phyloP scores from a whole-genome alignment of 1,140 invertebrate species.

The Drosophila malerkotliana region DNA sequence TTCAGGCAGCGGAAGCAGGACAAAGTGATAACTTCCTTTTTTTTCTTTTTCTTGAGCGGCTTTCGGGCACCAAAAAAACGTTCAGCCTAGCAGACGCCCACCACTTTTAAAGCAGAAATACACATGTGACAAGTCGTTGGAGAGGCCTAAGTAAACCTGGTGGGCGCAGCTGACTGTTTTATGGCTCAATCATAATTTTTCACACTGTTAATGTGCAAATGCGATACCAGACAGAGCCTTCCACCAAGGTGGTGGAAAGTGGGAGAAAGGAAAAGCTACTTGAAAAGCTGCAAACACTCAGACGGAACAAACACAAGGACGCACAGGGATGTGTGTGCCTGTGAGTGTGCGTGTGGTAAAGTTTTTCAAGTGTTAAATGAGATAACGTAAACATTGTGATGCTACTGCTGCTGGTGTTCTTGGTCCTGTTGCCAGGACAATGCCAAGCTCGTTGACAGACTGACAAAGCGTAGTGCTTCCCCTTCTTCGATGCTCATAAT shows the following conservation, averaged over 20 bases:
- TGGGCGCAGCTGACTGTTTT: constrained; percentile 75
- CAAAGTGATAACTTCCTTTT: constrained; percentile 69
- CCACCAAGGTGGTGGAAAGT: constrained; percentile 1
- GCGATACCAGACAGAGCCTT: constrained; percentile 37
- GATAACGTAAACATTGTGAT: constrained; percentile 73
- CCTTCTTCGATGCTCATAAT: constrained; percentile 42
- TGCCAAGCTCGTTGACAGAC: constrained; percentile 47
- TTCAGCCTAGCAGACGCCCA: neutral
- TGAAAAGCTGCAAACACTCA: constrained; percentile 37
- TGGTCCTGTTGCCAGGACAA: constrained; percentile 31
- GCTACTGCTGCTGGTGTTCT: constrained; percentile 5
- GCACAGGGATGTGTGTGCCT: too few relatives aligned
- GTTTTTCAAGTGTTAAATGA: constrained; percentile 81
- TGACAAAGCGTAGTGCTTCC: constrained; percentile 26
- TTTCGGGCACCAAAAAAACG: constrained; percentile 8
- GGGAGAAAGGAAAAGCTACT: constrained; percentile 24
- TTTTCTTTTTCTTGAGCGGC: constrained; percentile 11
- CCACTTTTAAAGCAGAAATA: neutral
- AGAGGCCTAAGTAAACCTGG: constrained; percentile 39
- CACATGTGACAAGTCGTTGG: constrained; percentile 45
- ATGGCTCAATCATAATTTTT: constrained; percentile 82
- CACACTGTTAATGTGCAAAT: constrained; percentile 82
- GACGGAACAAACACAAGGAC: constrained; percentile 22
- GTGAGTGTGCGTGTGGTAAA: constrained; percentile 46
- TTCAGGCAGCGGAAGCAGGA: constrained; percentile 52